phyloP scores from a whole-genome alignment of 2,113 vertebrate species.

The Sander vitreus region DNA sequence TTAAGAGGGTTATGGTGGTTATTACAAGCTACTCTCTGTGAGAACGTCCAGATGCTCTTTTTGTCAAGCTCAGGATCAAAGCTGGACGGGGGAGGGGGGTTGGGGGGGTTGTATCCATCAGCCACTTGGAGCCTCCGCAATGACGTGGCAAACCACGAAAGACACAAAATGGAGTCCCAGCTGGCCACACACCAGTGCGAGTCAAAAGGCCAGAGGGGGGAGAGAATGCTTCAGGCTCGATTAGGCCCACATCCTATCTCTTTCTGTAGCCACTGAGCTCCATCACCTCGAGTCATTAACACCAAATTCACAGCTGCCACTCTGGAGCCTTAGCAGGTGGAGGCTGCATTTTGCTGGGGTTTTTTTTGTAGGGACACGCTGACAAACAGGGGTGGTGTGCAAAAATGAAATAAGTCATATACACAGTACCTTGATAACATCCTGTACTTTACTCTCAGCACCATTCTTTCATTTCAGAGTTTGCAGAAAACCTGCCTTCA shows the following conservation, averaged over 20 bases:
- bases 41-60: conserved; percentile 71
- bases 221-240: conserved; percentile 71
- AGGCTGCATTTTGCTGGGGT: not conserved
- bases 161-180: conserved; percentile 78
- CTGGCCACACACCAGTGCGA: conserved; percentile 58
- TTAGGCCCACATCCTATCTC: conserved; percentile 68
- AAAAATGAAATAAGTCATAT: not conserved
- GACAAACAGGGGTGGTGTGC: conserved; percentile 4
- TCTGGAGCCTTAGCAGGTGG: conserved; percentile 63
- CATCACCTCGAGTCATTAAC: conserved; percentile 67
- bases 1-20: conserved; percentile 63
- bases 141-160: conserved; percentile 64
- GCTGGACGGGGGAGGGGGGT: conserved; percentile 10
- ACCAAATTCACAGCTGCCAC: conserved; percentile 69
- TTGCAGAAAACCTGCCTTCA: conserved; percentile 13
- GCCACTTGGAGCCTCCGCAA: conserved; percentile 52
- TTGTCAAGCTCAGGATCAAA: conserved; percentile 70
- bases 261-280: conserved; percentile 56
- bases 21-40: conserved; percentile 51
- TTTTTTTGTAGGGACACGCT: not conserved
- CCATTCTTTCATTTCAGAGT: not conserved
- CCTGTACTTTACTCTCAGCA: not conserved
- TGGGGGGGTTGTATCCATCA: conserved; percentile 42
- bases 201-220: conserved; percentile 60
- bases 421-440: not conserved